Conservation (phyloP, 1,140 invertebrate genomes). For the Centruroides vittatus region DNA sequence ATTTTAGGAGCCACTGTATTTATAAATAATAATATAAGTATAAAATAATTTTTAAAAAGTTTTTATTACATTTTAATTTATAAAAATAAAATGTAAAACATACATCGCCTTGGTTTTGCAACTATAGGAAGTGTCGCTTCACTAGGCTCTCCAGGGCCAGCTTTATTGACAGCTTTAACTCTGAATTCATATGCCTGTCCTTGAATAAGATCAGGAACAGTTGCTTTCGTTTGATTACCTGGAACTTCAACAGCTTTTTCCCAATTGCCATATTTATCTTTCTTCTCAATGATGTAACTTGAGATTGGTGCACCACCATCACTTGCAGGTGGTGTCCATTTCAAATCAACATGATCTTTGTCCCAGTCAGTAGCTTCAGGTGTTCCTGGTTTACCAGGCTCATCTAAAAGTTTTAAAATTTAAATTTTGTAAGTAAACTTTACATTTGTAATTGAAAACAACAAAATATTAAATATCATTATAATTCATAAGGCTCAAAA, state of each 20-base stretch:
- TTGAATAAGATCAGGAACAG: slow-evolving; percentile 76
- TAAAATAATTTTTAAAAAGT: no score
- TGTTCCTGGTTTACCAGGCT: slow-evolving; percentile 85
- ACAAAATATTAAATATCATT: no score
- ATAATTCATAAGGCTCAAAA: no score
- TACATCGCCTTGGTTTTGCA: slow-evolving; percentile 65
- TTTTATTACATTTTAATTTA: neutral
- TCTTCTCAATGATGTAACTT: slow-evolving; percentile 78
- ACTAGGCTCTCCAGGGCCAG: slow-evolving; percentile 56
- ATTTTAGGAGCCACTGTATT: slow-evolving; percentile 28
- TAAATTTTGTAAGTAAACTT: neutral
- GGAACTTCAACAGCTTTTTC: slow-evolving; percentile 75
- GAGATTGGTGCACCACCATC: slow-evolving; percentile 76
- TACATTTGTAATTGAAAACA: no score
- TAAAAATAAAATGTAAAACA: neutral
- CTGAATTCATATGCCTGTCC: slow-evolving; percentile 83
- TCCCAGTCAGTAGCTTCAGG: slow-evolving; percentile 90
- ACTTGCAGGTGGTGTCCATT: slow-evolving; percentile 59
- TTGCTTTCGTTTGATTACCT: slow-evolving; percentile 59
- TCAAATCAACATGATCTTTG: slow-evolving; percentile 77
- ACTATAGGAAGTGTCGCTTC: slow-evolving; percentile 72
- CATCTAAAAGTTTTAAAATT: slow-evolving; percentile 38
- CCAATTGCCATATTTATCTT: slow-evolving; percentile 91
- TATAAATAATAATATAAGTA: neutral
- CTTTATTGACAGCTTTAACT: slow-evolving; percentile 69